Base-by-base conservation (phyloP, 2,888 invertebrate genomes). In the Elgonia sp. region DNA sequence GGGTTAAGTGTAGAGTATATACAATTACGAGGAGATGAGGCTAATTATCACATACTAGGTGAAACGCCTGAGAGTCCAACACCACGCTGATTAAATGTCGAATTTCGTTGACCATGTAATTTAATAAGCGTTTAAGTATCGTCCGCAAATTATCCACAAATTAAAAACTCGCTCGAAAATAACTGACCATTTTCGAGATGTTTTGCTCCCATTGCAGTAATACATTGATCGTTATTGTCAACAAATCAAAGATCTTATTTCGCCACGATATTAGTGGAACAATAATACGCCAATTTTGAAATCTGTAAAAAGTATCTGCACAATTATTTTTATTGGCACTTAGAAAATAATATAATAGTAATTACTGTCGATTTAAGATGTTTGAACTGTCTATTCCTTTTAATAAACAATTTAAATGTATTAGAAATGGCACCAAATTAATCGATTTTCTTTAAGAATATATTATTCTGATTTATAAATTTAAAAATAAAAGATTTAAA, bases 31-130 rank as follows among this genome's bases (percentile, higher is more conserved):
- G 55, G 67, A 84, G 84, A 89, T 80, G 80, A 79, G 76, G 39
- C 85, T 89, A 86, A 89, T 89, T 85, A 89, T 87, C 82, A 76
- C 82, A 85, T 89, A 87, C 80, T 83, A 79, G 69, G 76, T 77
- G 81, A 70, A 69, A 9, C 84, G 75, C 84, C 86, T 70, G 84
- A 62, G 82, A 80, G 86, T 72, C 83, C 86, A 53, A 79, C 82
- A 21, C 29, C 76, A 63, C 75, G 79, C 73, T 84, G 85, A 85
- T 89, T 89, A 85, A 87, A 86, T 81, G 84, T 84, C 82, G 55
- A 86, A 86, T 86, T 86, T 86, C 73, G 76, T 84, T 84, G 86
- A 84, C 89, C 82, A 18, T 84, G 73, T 86, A 84, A 89, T 89
- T 84, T 77, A 77, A 77, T 83, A 63, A 82, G 75, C 79, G 46